A percentile compares a stretch with the other conserved stretches of the same genome.
Evolutionary conservation across 2,797 vertebrate species (phyloP).

Genomic region (Neostethus bicornis): DNA sequence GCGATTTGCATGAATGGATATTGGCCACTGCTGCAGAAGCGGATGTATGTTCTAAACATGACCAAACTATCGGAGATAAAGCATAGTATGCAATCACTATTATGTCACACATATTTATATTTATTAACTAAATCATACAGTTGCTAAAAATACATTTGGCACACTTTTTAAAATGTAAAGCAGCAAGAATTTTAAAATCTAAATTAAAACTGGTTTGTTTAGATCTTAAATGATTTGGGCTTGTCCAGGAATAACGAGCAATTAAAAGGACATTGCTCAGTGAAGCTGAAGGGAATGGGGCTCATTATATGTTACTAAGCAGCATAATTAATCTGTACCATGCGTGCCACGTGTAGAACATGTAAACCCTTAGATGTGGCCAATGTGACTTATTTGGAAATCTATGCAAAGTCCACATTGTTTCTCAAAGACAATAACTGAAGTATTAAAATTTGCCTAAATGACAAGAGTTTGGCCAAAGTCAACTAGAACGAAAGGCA

Average conservation of each 20-base stretch:
- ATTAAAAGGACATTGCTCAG: constrained; percentile 57
- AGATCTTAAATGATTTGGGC: constrained; percentile 22
- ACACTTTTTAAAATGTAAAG: constrained; percentile 11
- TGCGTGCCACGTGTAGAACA: not conserved
- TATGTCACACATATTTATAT: not conserved
- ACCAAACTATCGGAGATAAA: constrained; percentile 11
- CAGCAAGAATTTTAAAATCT: constrained; percentile 18
- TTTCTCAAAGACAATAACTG: constrained; percentile 40
- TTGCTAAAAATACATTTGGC: not conserved
- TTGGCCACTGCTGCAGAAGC: constrained; percentile 31
- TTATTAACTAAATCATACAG: not conserved
- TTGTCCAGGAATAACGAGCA: constrained; percentile 49
- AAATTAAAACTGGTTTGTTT: constrained; percentile 17
- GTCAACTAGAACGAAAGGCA: constrained; percentile 56
- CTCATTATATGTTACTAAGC: constrained; percentile 46
- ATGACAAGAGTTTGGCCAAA: constrained; percentile 47
- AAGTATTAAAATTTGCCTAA: constrained; percentile 29
- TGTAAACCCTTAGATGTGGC: constrained; percentile 4
- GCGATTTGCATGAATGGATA: constrained; percentile 60
- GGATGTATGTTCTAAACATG: constrained; percentile 34
- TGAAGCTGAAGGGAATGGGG: constrained; percentile 49
- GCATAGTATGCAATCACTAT: not conserved
- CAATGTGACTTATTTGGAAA: not conserved
- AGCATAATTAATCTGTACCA: constrained; percentile 15
- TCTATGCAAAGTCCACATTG: not conserved